Base-by-base conservation (phyloP, 2,113 vertebrate species). In the Megaleporinus macrocephalus region DNA sequence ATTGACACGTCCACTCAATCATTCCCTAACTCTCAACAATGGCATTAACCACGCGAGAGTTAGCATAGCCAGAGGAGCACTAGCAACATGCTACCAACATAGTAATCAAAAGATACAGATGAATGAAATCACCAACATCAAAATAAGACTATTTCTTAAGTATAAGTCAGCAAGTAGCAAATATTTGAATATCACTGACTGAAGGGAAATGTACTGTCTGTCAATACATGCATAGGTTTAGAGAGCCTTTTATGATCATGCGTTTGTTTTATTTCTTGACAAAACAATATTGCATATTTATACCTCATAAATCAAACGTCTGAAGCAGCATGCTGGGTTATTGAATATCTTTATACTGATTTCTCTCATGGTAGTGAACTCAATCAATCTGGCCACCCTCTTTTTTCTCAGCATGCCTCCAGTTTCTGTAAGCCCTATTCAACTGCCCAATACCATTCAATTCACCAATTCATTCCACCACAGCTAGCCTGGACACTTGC, bases 231-330 rank as follows among this genome's bases (percentile, higher is more conserved):
- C 51, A 74, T 14, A 73, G n/a, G n/a, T n/a, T n/a, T n/a, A n/a
- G n/a, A n/a, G n/a, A n/a, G n/a, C n/a, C n/a, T n/a, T n/a, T n/a
- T n/a, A n/a, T n/a, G n/a, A n/a, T n/a, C n/a, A n/a, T n/a, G n/a
- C n/a, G n/a, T n/a, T n/a, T n/a, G n/a, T n/a, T n/a, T n/a, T n/a
- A n/a, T n/a, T n/a, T 61, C 57, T 61, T 61, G 22, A 61, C n/a
- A 61, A 61, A 24, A 61, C n/a, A 61, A 61, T 26, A 61, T 26
- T 61, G 53, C 53, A 62, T 80, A 63, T 62, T 73, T 51, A 73
- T 73, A 80, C 14, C 70, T 73, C 79, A 80, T 80, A 63, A 80
- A 80, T 73, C 78, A 80, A 59, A 61, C 44, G 55, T 44, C 57
- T 18, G 27, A 26, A 73, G 26, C 66, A 70, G 66, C 66, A 49